Base-by-base conservation (phyloP, 2,888 invertebrate genomes). In the Hartigia nigra region DNA sequence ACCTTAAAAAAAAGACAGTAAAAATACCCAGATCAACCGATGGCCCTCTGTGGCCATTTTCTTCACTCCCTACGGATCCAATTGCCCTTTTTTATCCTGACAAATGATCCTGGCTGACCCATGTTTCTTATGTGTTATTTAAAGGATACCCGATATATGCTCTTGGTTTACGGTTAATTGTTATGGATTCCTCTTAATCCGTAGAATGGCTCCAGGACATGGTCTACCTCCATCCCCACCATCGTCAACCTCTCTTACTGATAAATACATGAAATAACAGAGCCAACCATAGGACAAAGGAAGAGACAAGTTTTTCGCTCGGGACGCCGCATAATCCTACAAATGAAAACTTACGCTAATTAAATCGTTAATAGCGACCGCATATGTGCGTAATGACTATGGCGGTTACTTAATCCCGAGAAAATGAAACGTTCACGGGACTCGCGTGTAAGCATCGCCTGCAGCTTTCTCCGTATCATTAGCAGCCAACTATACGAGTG, bases 331-430 rank as follows among this genome's bases (percentile, higher is more conserved):
- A 86, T 90, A 91, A 91, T 91, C 88, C 89, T 82, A 81, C 88
- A 87, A 90, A 90, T 91, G 88, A 90, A 91, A 91, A 91, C 89
- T 91, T 91, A 91, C 89, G 89, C 90, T 91, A 91, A 90, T 90
- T 91, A 90, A 90, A 91, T 88, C 89, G 89, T 89, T 91, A 91
- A 91, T 90, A 90, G 90, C 86, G 82, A 85, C 88, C 85, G 86
- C 89, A 87, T 87, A 87, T 88, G 89, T 87, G 85, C 84, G 87
- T 89, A 90, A 90, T 86, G 86, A 87, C 86, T 80, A 81, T 82
- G 83, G 84, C 82, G 88, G 88, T 90, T 89, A 90, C 90, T 90
- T 90, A 90, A 90, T 89, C 89, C 88, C 86, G 88, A 88, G 89
- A 89, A 91, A 90, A 90, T 89, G 88, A 90, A 90, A 90, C 87